Conservation (phyloP, 2,888 invertebrate species). For the Chirona hameri region DNA sequence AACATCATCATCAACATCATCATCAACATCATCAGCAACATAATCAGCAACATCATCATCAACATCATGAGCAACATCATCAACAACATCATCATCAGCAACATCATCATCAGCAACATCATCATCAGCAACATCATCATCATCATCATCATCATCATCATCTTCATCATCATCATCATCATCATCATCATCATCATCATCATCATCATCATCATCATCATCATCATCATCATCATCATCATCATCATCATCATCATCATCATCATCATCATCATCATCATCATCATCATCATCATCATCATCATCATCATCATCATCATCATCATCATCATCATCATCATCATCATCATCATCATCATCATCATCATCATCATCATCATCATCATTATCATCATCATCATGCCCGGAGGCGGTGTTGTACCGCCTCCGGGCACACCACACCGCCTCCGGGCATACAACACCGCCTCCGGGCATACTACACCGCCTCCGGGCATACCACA, state of each 20-base stretch:
- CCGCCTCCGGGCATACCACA: no score
- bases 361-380: slow-evolving; percentile 22
- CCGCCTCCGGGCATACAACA: no score
- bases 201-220: slow-evolving; percentile 22
- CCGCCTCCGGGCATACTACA: no score
- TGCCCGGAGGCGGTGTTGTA: background rate
- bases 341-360: slow-evolving; percentile 22
- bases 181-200: slow-evolving; percentile 22
- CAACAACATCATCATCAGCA: no score
- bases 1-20: no score
- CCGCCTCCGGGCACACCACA: background rate
- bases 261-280: slow-evolving; percentile 22
- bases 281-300: slow-evolving; percentile 22
- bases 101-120: no score
- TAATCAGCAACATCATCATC: no score
- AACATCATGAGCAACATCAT: no score
- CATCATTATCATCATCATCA: slow-evolving; percentile 10
- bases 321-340: slow-evolving; percentile 22
- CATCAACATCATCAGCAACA: no score
- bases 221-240: slow-evolving; percentile 22
- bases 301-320: slow-evolving; percentile 22
- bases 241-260: slow-evolving; percentile 22
- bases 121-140: no score
- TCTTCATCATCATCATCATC: slow-evolving; percentile 12
- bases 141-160: no score